Base-by-base conservation (phyloP, 2,888 invertebrate species). In the Oscheius sp. region DNA sequence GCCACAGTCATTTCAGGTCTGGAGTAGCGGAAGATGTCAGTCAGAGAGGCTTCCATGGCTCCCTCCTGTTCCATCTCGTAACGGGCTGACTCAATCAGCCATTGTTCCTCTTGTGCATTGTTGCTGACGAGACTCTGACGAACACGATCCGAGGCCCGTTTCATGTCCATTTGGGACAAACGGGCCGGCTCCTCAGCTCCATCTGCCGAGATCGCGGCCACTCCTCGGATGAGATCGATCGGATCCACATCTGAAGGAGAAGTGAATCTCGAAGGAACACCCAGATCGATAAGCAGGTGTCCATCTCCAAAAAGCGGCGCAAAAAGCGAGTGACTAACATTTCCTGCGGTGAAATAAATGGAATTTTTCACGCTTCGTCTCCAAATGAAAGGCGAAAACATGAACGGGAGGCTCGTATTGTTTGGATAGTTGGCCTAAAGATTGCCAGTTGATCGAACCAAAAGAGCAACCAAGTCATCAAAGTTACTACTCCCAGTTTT, bases 1-100 rank as follows among this genome's bases (percentile, higher is more conserved):
- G 85, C 75, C 11, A 78, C 65, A 13, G 74, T 55, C 75, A 76
- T 76, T 79, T 86, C 81, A 29, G 79, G 84, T 47, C 72, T 72
- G 4, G 85, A 77, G 68, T 80, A 86, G 33, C 77, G 77, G 68
- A 84, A 76, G 50, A 86, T 86, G 60, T 85, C 86, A 21, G 81
- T 57, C 1, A 83, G 63, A 5, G 83, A 82, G 7, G 85, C 83
- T 62, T 82, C 78, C 76, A 79, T 78, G 5, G 75, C 83, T n/a
- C 81, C 85, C 59, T 84, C 82, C 57, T 81, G 81, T 37, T 79
- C 78, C 80, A 86, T 76, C 33, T 82, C 83, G 62, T 86, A 84
- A n/a, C 80, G 66, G 21, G 81, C 79, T 74, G 70, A 77, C 32
- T 81, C 81, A 47, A 81, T 75, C 65, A 79, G 76, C 81, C 81